Percentiles rank a stretch among this genome's conserved stretches.
phyloP scores from a whole-genome alignment of 2,113 vertebrate species.

The Sorex araneus region DNA sequence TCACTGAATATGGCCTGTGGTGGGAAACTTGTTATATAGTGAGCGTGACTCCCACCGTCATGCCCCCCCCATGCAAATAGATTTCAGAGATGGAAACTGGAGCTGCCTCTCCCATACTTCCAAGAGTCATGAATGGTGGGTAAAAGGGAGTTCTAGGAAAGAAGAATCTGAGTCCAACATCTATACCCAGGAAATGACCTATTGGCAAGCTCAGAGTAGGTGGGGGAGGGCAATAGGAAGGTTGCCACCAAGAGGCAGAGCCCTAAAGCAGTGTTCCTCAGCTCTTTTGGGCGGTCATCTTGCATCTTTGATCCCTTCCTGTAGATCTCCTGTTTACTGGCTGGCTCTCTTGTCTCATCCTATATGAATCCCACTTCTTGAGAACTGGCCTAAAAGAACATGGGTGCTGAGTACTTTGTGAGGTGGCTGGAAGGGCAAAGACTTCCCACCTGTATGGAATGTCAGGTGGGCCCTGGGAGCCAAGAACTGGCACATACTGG shows the following conservation, averaged over 20 bases:
- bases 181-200: neutral
- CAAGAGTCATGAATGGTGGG: neutral
- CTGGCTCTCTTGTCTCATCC: no score
- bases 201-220: no score
- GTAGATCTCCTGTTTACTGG: no score
- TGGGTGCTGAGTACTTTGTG: no score
- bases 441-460: neutral
- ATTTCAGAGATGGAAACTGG: constrained; percentile 5
- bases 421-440: neutral
- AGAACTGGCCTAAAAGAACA: neutral
- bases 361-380: neutral
- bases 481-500: neutral
- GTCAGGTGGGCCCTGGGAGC: neutral
- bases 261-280: no score
- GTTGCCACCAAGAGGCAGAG: no score
- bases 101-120: neutral
- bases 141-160: neutral
- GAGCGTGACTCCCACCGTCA: no score
- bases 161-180: neutral
- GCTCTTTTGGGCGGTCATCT: neutral
- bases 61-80: neutral
- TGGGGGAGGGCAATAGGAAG: no score
- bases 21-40: neutral
- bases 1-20: neutral
- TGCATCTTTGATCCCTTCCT: neutral